Evolutionary conservation across 2,113 vertebrate species (phyloP), one percentile per base, ranked within the genome.

Genomic region (Bubalus kerabau): DNA sequence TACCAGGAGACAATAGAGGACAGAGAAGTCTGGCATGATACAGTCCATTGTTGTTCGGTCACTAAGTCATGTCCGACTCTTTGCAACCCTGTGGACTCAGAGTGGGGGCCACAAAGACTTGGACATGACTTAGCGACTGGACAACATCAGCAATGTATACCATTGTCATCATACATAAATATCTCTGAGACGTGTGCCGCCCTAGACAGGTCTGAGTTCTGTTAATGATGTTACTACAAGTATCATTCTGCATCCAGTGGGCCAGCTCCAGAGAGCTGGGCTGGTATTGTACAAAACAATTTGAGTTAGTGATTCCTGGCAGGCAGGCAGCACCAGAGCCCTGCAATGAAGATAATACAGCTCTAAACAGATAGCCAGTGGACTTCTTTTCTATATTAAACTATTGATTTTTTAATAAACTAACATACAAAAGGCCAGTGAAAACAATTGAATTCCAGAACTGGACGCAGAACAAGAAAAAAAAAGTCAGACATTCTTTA

Each of bases 351-450:
- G 92, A 96, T 36, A 97, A 91, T 87, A 85, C 43, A 81, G 50
- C 96, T 97, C 97, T 98, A 98, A 98, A 98, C 46, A 98, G 96
- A 98, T 96, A 98, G 94, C 98, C 89, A 94, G 86, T 97, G 97
- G 97, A 98, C 95, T 98, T 56, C 54, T 98, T 98, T 99, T 97
- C 97, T 98, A 78, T 98, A 98, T 98, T 98, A 98, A 98, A 98
- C 98, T 98, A 98, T 98, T 98, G 98, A 98, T 98, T 99, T 98
- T 98, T 98, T 98, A 97, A 98, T 98, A 98, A 99, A 98, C 97
- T 97, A 98, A 97, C 96, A 98, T 92, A 97, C 95, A 98, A 98
- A 98, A 98, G 98, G 96, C 96, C 98, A 97, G 59, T 93, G 94
- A 98, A 98, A 99, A 98, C 96, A 99, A 98, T 97, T 84, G 96